A percentile compares a stretch with the other conserved stretches of the same genome.
Conservation (phyloP, 2,888 invertebrate genomes). For the Himalopsyche japonica region DNA sequence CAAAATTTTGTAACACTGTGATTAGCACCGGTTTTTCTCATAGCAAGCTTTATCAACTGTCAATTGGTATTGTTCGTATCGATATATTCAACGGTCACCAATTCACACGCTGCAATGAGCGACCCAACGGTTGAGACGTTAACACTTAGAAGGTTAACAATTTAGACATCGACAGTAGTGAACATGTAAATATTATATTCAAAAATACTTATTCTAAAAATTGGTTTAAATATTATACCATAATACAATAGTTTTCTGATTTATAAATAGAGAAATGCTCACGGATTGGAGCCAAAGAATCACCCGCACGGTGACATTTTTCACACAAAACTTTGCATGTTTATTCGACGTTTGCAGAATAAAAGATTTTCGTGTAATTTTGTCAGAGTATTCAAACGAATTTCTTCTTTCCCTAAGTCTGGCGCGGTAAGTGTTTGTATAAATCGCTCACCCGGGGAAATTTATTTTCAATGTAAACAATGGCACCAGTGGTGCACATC, state of each 20-base stretch:
- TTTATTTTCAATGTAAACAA: conserved; percentile 38
- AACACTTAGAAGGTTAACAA: too few relatives aligned
- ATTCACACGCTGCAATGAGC: too few relatives aligned
- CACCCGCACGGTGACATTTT: neutral
- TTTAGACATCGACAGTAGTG: too few relatives aligned
- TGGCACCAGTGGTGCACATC: neutral
- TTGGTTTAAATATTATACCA: too few relatives aligned
- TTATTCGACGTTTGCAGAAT: conserved; percentile 7
- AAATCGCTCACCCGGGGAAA: conserved; percentile 29
- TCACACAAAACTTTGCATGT: conserved; percentile 17
- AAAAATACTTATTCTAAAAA: too few relatives aligned
- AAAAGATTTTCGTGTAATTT: neutral
- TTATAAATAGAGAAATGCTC: neutral
- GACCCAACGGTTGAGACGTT: too few relatives aligned
- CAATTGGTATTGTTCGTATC: too few relatives aligned
- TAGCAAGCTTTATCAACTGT: too few relatives aligned
- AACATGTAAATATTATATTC: too few relatives aligned
- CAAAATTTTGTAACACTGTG: too few relatives aligned
- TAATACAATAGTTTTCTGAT: neutral
- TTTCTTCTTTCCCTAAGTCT: neutral
- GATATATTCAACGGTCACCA: too few relatives aligned
- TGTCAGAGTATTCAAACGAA: neutral
- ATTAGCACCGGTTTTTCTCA: too few relatives aligned
- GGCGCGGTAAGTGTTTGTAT: conserved; percentile 15
- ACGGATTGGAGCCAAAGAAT: neutral